A percentile compares a stretch with the other conserved stretches of the same genome.
Evolutionary conservation across 2,113 vertebrate species (phyloP).

Genomic region (Gavia stellata): DNA sequence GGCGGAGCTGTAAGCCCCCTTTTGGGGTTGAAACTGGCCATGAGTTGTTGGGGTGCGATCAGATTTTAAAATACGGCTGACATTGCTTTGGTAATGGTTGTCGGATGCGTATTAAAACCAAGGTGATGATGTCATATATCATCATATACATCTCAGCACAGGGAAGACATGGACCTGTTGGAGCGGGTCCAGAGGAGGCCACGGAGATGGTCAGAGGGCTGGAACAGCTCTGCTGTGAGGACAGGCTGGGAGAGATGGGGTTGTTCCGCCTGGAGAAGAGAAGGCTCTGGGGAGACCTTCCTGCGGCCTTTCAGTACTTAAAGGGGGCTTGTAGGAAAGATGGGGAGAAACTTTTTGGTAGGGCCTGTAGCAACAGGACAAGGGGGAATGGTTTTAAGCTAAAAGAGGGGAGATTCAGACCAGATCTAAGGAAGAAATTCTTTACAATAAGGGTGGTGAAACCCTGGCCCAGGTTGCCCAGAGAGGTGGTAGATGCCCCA

Average conservation of each 20-base stretch:
- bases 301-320: not conserved
- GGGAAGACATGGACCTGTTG: not conserved
- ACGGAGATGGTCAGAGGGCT: rapidly evolving
- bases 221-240: not conserved
- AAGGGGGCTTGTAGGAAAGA: not conserved
- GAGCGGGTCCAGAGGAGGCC: not conserved
- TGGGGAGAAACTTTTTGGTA: not conserved
- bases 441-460: not conserved
- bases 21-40: rapidly evolving
- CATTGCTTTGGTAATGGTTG: rapidly evolving
- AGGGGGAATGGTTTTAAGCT: not conserved
- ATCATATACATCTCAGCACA: not conserved
- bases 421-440: not conserved
- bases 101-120: not conserved
- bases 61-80: not conserved
- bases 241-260: not conserved
- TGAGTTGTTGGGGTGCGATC: not conserved
- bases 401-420: not conserved
- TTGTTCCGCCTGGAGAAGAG: not conserved
- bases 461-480: not conserved
- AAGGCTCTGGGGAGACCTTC: not conserved
- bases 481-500: not conserved
- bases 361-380: rapidly evolving
- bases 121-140: not conserved
- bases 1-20: not conserved